Evolutionary conservation across 2,888 invertebrate genomes (phyloP).

Genomic region (Geophilus truncorum): DNA sequence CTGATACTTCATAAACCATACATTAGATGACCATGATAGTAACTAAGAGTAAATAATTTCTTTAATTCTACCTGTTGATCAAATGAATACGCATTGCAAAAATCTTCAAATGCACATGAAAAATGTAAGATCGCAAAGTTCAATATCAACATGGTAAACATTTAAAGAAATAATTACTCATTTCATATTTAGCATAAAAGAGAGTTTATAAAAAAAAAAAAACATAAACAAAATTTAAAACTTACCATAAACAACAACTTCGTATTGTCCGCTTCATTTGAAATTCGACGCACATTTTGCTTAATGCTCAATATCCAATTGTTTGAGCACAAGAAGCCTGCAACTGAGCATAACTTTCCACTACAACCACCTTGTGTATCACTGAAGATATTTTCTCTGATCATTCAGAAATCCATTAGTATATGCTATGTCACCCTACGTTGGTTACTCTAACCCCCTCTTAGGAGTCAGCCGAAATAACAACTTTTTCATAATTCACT

Average conservation of each 20-base stretch:
- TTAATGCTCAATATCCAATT: background rate
- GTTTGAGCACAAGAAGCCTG: background rate
- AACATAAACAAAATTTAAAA: too few relatives aligned
- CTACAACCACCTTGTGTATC: slow-evolving; percentile 9
- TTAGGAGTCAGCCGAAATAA: background rate
- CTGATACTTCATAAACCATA: too few relatives aligned
- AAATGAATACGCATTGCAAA: too few relatives aligned
- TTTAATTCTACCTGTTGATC: too few relatives aligned
- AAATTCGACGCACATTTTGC: background rate
- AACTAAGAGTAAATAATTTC: too few relatives aligned
- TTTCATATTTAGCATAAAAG: too few relatives aligned
- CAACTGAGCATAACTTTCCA: background rate
- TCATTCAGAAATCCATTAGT: slow-evolving; percentile 12
- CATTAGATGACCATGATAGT: too few relatives aligned
- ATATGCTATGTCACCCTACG: slow-evolving; percentile 11
- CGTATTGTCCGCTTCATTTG: background rate
- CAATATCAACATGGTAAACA: too few relatives aligned
- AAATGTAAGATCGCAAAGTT: too few relatives aligned
- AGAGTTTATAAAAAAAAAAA: too few relatives aligned
- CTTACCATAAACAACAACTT: background rate
- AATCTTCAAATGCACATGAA: too few relatives aligned
- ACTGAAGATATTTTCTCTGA: slow-evolving; percentile 2
- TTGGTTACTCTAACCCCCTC: background rate
- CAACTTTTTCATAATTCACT: background rate
- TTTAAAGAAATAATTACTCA: too few relatives aligned